These are phyloP conservation scores for Cylindroiulus punctatus DNA, from an alignment of 2,888 invertebrate species.

Conservation along the genomic window DNA sequence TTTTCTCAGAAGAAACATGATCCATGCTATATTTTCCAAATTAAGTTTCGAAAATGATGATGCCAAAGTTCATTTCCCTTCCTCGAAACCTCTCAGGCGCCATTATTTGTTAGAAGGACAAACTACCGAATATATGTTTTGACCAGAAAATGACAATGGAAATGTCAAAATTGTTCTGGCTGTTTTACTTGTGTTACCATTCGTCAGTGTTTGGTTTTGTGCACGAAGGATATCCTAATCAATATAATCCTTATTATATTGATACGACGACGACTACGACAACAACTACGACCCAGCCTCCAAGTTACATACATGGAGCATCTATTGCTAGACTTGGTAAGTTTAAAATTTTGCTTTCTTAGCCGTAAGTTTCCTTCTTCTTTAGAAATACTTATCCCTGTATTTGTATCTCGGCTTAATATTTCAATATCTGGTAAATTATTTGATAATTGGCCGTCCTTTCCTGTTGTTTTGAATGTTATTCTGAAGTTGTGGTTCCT, in stretches of 20 bases:
- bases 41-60: conserved; percentile 24
- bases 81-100: not conserved
- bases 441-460: too few relatives aligned
- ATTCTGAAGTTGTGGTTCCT: not conserved
- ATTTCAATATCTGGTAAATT: too few relatives aligned
- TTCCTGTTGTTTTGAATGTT: not conserved
- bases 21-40: not conserved
- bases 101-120: not conserved
- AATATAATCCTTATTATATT: conserved; percentile 30
- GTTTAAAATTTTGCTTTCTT: not conserved
- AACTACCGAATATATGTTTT: not conserved
- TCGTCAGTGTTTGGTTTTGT: not conserved
- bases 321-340: not conserved
- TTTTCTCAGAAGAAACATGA: conserved; percentile 24
- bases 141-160: not conserved
- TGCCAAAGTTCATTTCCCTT: conserved; percentile 26
- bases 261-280: not conserved
- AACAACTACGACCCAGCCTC: conserved; percentile 1
- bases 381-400: too few relatives aligned
- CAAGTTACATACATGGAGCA: not conserved
- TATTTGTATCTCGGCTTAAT: too few relatives aligned
- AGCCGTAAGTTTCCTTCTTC: too few relatives aligned
- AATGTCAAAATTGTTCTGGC: conserved; percentile 12
- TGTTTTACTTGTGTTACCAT: not conserved
- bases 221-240: conserved; percentile 2